A percentile compares a stretch with the other conserved stretches of the same genome.
Evolutionary conservation across 2,888 invertebrate genomes (phyloP).

Genomic region (Philereme vetulata): DNA sequence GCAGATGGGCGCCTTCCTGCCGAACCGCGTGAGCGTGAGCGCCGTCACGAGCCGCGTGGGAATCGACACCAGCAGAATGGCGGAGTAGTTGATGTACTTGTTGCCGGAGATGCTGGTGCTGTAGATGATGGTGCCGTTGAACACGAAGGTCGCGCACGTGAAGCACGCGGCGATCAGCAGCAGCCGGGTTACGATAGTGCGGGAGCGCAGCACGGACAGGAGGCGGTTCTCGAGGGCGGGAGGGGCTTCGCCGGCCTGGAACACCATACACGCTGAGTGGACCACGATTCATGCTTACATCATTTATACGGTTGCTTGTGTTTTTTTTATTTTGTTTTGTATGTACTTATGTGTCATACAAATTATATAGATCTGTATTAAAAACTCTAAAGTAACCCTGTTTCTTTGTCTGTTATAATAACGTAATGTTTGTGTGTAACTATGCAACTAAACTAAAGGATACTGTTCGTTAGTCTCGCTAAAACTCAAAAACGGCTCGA

Average conservation of each 20-base stretch:
- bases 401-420: no score
- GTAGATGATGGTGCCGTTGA: slow-evolving; percentile 90
- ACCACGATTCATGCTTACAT: no score
- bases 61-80: slow-evolving; percentile 85
- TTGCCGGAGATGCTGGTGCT: slow-evolving; percentile 89
- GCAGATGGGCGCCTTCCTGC: slow-evolving; percentile 78
- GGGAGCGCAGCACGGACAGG: slow-evolving; percentile 60
- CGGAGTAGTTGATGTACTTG: slow-evolving; percentile 90
- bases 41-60: slow-evolving; percentile 81
- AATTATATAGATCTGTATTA: no score
- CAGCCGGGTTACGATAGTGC: slow-evolving; percentile 61
- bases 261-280: not conserved
- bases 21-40: slow-evolving; percentile 85
- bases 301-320: no score
- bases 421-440: no score
- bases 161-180: slow-evolving; percentile 83
- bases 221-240: slow-evolving; percentile 45
- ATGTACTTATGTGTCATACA: no score
- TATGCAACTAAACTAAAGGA: no score
- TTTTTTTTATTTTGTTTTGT: no score
- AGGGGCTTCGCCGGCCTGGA: slow-evolving; percentile 45
- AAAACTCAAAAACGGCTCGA: no score
- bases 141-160: slow-evolving; percentile 89
- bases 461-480: no score
- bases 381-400: no score